phyloP scores from a whole-genome alignment of 1,140 invertebrate genomes.

The Temnothorax curvispinosus region DNA sequence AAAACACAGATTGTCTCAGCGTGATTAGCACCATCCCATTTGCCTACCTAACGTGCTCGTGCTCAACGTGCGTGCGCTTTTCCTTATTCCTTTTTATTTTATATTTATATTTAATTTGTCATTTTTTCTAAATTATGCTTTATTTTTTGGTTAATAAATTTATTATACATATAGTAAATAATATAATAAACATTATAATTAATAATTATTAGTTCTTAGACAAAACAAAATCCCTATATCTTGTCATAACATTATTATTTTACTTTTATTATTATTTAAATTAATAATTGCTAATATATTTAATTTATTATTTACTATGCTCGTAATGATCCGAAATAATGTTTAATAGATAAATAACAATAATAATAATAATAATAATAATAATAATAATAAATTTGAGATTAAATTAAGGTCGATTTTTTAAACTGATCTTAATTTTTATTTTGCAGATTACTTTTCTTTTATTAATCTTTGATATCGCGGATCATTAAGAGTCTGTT shows the following conservation, averaged over 20 bases:
- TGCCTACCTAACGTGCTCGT: slow-evolving; percentile 1
- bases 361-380: too few relatives aligned
- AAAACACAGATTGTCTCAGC: slow-evolving; percentile 16
- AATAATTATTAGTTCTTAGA: background rate
- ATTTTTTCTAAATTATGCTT: background rate
- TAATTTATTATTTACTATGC: slow-evolving; percentile 4
- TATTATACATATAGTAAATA: background rate
- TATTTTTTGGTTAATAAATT: background rate
- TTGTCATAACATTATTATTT: background rate
- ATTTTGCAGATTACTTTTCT: background rate
- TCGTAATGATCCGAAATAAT: slow-evolving; percentile 10
- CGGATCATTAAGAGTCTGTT: background rate
- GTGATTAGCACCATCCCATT: slow-evolving; percentile 16
- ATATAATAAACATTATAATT: background rate
- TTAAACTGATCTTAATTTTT: slow-evolving; percentile 10
- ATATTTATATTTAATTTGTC: background rate
- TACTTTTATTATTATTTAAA: background rate
- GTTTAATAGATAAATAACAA: background rate
- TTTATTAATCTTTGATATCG: background rate
- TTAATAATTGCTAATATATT: background rate
- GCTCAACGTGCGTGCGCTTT: background rate
- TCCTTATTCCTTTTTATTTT: background rate
- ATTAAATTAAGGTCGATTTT: background rate
- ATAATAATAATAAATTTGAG: too few relatives aligned
- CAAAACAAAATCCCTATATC: background rate